Base-by-base conservation (phyloP, 2,888 invertebrate genomes). In the Selenia dentaria region DNA sequence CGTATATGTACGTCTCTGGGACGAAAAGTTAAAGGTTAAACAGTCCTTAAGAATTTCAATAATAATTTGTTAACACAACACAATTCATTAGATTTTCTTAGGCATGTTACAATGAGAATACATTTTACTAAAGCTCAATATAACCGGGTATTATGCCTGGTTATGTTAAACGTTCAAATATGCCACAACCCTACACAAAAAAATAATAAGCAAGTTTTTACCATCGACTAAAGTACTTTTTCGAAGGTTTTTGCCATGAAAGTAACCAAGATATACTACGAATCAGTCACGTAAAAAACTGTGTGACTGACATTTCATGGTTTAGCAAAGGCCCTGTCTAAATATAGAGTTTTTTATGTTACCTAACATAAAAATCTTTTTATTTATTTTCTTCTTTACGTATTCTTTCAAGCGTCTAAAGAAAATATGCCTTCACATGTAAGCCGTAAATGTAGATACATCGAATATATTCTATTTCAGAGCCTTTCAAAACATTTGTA, bases 271-370 rank as follows among this genome's bases (percentile, higher is more conserved):
- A n/a, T n/a, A n/a, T n/a, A n/a, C n/a, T n/a, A n/a, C n/a, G n/a
- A 40, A 45, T 3, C 39, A 40, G 26, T 46, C 26, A 44, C 32
- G 40, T 42, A 39, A 27, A 45, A 24, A 24, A 43, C 43, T 39
- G 45, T 43, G 38, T 48, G 50, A 10, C 49, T 47, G 41, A 35
- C 44, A 51, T 53, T 39, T 44, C 31, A 20, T 8, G 18, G 16
- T 36, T 36, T 28, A 27, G 28, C 33, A 28, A 38, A 37, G 43
- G 38, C 42, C 36, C 49, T 51, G 49, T 42, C 32, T 33, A 42
- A 53, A 51, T 31, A 53, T 40, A 39, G 34, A 37, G 13, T 42
- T 29, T 46, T 48, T 46, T 44, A 51, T 53, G 44, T 33, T 35
- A 27, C 38, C 32, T 26, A 32, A 31, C 39, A 16, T 43, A 12